Percentiles rank a stretch among this genome's conserved stretches.
These are phyloP conservation scores for Drosophila merina DNA, from an alignment of 2,888 invertebrate species.

Conservation along the genomic window DNA sequence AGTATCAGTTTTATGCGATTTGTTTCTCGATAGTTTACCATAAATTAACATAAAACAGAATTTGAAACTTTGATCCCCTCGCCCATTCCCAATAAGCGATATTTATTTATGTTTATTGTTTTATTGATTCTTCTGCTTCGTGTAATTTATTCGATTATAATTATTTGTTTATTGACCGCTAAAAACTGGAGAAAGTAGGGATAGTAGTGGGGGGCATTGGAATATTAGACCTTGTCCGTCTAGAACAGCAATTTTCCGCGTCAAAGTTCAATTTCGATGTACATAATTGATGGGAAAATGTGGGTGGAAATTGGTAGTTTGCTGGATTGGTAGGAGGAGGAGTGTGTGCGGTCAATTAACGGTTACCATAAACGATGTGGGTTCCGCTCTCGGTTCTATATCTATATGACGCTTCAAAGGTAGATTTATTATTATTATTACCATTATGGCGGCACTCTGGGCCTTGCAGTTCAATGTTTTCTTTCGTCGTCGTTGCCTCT, in stretches of 20 bases:
- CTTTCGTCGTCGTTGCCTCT: slow-evolving; percentile 31
- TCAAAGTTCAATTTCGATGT: slow-evolving; percentile 70
- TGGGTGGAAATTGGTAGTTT: slow-evolving; percentile 10
- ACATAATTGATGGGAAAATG: slow-evolving; percentile 61
- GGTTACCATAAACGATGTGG: slow-evolving; percentile 27
- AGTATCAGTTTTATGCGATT: not conserved
- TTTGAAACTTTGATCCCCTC: slow-evolving; percentile 22
- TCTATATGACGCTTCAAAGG: slow-evolving; percentile 48
- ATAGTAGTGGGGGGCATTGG: not conserved
- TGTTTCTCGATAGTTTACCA: not conserved
- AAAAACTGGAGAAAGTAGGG: no score
- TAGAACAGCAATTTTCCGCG: slow-evolving; percentile 31
- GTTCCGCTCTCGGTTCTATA: slow-evolving; percentile 19
- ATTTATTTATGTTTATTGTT: slow-evolving; percentile 33
- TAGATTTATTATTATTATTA: slow-evolving; percentile 42
- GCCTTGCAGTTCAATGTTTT: slow-evolving; percentile 5
- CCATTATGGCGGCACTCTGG: not conserved
- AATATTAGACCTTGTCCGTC: not conserved
- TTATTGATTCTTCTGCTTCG: slow-evolving; percentile 21
- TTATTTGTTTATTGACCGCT: slow-evolving; percentile 31
- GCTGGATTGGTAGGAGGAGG: not conserved
- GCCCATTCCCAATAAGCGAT: no score
- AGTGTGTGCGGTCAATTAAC: slow-evolving; percentile 32
- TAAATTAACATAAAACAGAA: slow-evolving; percentile 16
- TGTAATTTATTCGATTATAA: slow-evolving; percentile 30